Evolutionary conservation across 2,888 invertebrate genomes (phyloP).

Genomic region (Sphecodes monilicornis): DNA sequence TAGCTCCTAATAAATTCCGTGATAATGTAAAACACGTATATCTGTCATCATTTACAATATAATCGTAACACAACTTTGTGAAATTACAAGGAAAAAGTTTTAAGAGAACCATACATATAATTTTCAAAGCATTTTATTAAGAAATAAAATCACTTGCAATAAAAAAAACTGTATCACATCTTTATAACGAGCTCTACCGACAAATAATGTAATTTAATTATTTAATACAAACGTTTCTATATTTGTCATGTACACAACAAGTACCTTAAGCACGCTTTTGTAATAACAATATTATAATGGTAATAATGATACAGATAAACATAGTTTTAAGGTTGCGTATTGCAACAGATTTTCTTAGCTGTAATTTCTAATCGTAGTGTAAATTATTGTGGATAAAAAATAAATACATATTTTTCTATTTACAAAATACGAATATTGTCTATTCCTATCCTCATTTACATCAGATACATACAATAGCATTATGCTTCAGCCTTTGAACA

Average conservation of each 20-base stretch:
- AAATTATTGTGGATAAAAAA: constrained; percentile 75
- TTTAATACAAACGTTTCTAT: constrained; percentile 36
- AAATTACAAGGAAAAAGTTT: constrained; percentile 14
- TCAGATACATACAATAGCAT: constrained; percentile 68
- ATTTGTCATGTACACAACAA: constrained; percentile 35
- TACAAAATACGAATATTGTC: constrained; percentile 74
- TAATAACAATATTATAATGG: constrained; percentile 61
- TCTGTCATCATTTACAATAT: constrained; percentile 5
- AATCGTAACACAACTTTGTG: constrained; percentile 2
- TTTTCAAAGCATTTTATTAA: constrained; percentile 33
- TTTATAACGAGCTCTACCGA: constrained; percentile 15
- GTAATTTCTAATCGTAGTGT: constrained; percentile 64
- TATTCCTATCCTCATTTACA: constrained; percentile 54
- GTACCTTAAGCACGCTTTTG: constrained; percentile 48
- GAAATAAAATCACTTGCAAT: constrained; percentile 16
- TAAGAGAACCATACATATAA: constrained; percentile 2
- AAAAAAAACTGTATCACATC: constrained; percentile 1
- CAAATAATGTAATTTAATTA: constrained; percentile 30
- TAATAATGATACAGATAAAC: constrained; percentile 42
- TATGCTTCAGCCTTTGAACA: constrained; percentile 74
- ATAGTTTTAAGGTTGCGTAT: constrained; percentile 29
- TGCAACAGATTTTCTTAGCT: constrained; percentile 31
- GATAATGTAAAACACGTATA: constrained; percentile 13
- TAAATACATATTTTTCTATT: constrained; percentile 82
- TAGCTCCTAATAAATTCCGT: constrained; percentile 24